Conservation (phyloP, 2,888 invertebrate species). For the Drosophila fulvimacula region DNA sequence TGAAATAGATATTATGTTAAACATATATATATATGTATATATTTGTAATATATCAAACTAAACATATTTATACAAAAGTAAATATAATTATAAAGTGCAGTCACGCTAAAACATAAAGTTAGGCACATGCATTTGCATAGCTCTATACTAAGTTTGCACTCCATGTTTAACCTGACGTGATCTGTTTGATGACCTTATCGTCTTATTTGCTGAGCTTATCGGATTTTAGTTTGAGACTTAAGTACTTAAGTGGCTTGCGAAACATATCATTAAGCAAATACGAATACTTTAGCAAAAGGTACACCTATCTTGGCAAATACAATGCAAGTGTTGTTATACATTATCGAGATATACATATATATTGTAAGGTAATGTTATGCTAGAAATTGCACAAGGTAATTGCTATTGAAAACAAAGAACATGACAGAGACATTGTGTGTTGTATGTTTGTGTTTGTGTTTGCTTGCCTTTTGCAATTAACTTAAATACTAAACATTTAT, state of each 20-base stretch:
- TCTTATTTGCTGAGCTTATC: conserved; percentile 11
- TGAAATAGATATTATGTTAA: conserved; percentile 25
- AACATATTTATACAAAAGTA: conserved; percentile 36
- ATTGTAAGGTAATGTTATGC: conserved; percentile 45
- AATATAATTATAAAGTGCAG: conserved; percentile 29
- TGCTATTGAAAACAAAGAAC: conserved; percentile 35
- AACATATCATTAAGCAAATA: conserved; percentile 45
- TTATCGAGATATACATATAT: conserved; percentile 26
- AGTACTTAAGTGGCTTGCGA: conserved; percentile 51
- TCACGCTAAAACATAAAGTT: conserved; percentile 13
- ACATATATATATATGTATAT: conserved; percentile 11
- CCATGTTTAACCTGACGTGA: conserved; percentile 5
- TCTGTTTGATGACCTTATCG: not conserved
- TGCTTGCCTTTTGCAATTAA: conserved; percentile 20
- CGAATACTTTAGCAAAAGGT: conserved; percentile 65
- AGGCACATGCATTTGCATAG: conserved; percentile 1
- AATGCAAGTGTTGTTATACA: conserved; percentile 45
- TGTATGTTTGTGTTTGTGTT: not conserved
- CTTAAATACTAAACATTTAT: conserved; percentile 47
- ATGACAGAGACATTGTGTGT: conserved; percentile 24
- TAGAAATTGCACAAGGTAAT: conserved; percentile 64
- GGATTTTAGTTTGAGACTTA: conserved; percentile 35
- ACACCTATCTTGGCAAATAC: conserved; percentile 58
- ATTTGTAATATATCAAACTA: conserved; percentile 11
- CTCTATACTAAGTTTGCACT: not conserved